Conservation (phyloP, 2,888 invertebrate species). For the Salticus scenicus region DNA sequence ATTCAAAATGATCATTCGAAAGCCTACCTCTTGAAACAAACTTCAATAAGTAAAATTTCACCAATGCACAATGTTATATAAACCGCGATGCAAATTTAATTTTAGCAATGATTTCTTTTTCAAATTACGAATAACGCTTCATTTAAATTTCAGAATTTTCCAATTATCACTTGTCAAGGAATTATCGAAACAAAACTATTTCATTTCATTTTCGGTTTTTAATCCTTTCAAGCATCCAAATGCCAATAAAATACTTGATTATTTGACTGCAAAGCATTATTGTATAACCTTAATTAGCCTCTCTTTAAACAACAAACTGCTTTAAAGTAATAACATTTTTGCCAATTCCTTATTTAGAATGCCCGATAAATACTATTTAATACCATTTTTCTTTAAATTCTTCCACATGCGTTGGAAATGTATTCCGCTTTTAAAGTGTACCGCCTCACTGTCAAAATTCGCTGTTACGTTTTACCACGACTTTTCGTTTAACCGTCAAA, state of each 20-base stretch:
- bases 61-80: background rate
- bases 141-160: background rate
- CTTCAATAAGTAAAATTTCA: too few species aligned
- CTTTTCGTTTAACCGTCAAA: conserved; percentile 2
- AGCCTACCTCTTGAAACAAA: too few species aligned
- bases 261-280: too few species aligned
- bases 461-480: background rate
- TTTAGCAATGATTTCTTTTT: background rate
- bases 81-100: background rate
- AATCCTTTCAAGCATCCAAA: background rate
- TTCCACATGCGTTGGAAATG: background rate
- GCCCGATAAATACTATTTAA: background rate
- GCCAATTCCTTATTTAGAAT: background rate
- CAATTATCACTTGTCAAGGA: background rate
- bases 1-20: too few species aligned
- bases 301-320: background rate
- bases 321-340: background rate
- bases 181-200: background rate
- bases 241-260: background rate
- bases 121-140: background rate
- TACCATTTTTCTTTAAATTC: background rate
- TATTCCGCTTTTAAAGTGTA: background rate
- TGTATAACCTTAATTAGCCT: background rate
- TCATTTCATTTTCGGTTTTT: background rate
- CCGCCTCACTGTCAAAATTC: background rate